Evolutionary conservation across 2,888 invertebrate genomes (phyloP).

Genomic region (Nemurella pictetii): DNA sequence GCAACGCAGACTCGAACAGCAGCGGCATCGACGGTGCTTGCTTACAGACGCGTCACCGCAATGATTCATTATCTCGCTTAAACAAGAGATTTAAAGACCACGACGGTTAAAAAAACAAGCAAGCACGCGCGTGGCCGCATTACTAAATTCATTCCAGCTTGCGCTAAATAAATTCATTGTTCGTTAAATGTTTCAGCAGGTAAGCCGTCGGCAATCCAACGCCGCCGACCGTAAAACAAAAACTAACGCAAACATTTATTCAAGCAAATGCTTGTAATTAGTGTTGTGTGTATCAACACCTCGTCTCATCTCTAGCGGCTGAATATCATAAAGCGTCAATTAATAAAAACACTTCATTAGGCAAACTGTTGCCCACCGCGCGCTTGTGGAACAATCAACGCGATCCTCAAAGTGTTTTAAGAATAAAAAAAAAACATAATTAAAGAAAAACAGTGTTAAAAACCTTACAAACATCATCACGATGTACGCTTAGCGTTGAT

Average conservation of each 20-base stretch:
- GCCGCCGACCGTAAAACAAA: not conserved
- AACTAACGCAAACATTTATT: not conserved
- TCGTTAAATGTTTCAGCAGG: not conserved
- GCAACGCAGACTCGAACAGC: not conserved
- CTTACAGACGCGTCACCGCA: no score
- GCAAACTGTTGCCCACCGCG: not conserved
- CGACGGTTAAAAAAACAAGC: no score
- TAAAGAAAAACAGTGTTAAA: no score
- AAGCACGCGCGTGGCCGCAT: not conserved
- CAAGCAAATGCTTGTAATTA: not conserved
- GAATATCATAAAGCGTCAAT: not conserved
- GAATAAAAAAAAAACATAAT: not conserved
- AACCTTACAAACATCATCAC: no score
- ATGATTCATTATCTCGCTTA: no score
- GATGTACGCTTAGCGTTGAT: no score
- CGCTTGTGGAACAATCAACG: not conserved
- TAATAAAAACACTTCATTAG: not conserved
- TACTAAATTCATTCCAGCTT: not conserved
- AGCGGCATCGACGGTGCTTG: no score
- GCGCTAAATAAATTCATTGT: not conserved
- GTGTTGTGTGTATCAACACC: not conserved
- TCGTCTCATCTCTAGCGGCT: not conserved
- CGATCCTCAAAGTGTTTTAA: not conserved
- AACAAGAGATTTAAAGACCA: no score
- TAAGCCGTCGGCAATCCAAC: not conserved